A percentile compares a stretch with the other conserved stretches of the same genome.
Conservation (phyloP, 2,888 invertebrate genomes). For the Tinea trinotella region DNA sequence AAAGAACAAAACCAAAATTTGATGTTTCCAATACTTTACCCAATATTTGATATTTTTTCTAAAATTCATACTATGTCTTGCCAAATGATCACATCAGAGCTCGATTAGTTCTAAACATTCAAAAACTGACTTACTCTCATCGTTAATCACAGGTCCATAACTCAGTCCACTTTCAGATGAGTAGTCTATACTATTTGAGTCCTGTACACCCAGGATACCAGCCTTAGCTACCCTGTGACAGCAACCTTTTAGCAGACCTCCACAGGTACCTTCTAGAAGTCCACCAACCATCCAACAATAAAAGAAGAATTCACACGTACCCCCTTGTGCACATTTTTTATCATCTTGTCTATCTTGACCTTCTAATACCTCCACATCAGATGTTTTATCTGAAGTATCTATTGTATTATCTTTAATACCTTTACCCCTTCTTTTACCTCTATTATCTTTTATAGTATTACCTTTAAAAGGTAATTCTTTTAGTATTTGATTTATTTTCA, state of each 20-base stretch:
- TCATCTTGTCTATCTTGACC: conserved; percentile 49
- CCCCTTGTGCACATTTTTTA: conserved; percentile 78
- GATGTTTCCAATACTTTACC: no score
- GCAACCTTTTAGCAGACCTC: conserved; percentile 87
- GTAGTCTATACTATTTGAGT: conserved; percentile 75
- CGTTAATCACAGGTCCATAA: conserved; percentile 83
- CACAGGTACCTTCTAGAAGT: conserved; percentile 87
- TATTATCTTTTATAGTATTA: conserved; percentile 25
- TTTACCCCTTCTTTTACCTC: conserved; percentile 35
- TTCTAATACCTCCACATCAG: conserved; percentile 24
- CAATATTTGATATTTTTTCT: no score
- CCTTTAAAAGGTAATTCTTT: conserved; percentile 34
- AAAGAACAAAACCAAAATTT: no score
- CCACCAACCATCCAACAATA: conserved; percentile 94
- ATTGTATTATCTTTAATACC: conserved; percentile 29
- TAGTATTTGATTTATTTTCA: conserved; percentile 50
- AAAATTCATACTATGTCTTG: conserved; percentile 58
- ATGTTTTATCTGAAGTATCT: conserved; percentile 24
- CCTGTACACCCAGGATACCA: conserved; percentile 75
- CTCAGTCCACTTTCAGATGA: conserved; percentile 74
- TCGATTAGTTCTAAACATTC: conserved; percentile 34
- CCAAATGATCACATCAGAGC: conserved; percentile 67
- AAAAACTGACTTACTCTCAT: conserved; percentile 80
- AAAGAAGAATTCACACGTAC: conserved; percentile 91
- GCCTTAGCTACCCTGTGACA: conserved; percentile 84